Conservation (phyloP, 2,113 vertebrate species). For the Amblyornis subalaris region DNA sequence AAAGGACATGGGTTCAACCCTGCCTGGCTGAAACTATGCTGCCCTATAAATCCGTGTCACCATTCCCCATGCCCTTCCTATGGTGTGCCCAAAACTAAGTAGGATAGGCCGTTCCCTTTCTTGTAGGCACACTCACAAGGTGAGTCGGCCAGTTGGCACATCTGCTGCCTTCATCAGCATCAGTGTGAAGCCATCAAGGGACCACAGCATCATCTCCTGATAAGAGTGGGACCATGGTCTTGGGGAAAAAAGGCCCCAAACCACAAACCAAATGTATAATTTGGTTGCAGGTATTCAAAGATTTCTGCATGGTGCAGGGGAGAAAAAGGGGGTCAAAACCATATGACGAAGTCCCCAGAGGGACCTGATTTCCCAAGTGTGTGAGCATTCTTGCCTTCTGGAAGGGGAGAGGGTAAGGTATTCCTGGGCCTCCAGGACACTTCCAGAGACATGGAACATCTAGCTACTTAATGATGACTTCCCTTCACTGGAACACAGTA, state of each 20-base stretch:
- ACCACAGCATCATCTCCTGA: neutral
- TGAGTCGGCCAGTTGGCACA: neutral
- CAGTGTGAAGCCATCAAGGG: neutral
- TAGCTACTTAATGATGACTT: neutral
- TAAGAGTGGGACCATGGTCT: neutral
- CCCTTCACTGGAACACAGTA: neutral
- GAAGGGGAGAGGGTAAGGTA: neutral
- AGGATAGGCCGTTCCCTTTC: neutral
- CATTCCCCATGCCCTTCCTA: neutral
- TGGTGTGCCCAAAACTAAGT: neutral
- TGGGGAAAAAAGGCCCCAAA: fast-evolving
- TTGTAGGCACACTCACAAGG: neutral
- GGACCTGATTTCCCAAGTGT: neutral
- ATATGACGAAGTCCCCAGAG: neutral
- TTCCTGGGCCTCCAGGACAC: neutral
- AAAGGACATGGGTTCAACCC: neutral
- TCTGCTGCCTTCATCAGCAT: neutral
- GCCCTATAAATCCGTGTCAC: fast-evolving
- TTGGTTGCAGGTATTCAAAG: neutral
- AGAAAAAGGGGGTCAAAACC: neutral
- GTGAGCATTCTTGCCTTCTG: neutral
- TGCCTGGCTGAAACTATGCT: neutral
- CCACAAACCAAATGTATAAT: neutral
- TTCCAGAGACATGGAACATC: neutral
- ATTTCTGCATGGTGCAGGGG: neutral